Evolutionary conservation across 2,888 invertebrate genomes (phyloP).

Genomic region (Melipona beecheii): DNA sequence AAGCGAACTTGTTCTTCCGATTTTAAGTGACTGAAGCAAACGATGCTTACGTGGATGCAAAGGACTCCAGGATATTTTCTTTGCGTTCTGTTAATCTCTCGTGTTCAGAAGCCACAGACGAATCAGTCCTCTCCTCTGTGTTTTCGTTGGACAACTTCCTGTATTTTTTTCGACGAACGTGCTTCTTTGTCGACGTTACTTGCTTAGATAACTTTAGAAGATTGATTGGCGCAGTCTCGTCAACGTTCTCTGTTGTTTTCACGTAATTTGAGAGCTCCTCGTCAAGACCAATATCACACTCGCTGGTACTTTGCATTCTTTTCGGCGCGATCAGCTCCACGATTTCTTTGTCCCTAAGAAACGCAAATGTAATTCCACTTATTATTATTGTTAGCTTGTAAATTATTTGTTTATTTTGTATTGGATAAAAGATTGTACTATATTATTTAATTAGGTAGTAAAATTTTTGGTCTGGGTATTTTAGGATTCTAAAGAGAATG

Average conservation of each 20-base stretch:
- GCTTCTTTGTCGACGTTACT: slow-evolving; percentile 20
- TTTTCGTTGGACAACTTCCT: slow-evolving; percentile 40
- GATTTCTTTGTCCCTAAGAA: slow-evolving; percentile 39
- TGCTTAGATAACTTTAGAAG: slow-evolving; percentile 33
- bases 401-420: too few species aligned
- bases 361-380: not conserved
- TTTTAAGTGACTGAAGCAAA: not conserved
- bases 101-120: not conserved
- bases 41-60: not conserved
- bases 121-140: not conserved
- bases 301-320: slow-evolving; percentile 54
- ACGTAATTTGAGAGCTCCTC: slow-evolving; percentile 63
- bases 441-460: too few species aligned
- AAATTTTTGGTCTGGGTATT: too few species aligned
- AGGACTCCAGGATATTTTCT: not conserved
- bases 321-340: slow-evolving; percentile 61
- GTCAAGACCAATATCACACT: slow-evolving; percentile 53
- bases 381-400: too few species aligned
- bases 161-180: slow-evolving; percentile 11
- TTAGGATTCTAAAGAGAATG: too few species aligned
- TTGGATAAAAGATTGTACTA: too few species aligned
- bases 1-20: not conserved
- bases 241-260: slow-evolving; percentile 39
- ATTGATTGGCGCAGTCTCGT: slow-evolving; percentile 39
- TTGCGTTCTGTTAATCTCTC: slow-evolving; percentile 10